phyloP scores from a whole-genome alignment of 2,888 invertebrate genomes.

The Dione juno region DNA sequence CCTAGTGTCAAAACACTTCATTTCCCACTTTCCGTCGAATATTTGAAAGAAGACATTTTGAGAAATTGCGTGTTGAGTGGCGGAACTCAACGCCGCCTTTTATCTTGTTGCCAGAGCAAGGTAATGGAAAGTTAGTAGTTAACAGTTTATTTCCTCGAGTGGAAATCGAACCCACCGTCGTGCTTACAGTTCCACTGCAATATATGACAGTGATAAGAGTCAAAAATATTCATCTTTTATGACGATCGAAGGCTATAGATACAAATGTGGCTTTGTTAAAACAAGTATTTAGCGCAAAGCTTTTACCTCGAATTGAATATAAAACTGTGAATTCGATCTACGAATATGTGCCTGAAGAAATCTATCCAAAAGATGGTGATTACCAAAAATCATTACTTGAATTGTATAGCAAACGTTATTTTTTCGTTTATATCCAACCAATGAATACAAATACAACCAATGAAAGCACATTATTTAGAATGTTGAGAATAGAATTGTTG shows the following conservation, averaged over 20 bases:
- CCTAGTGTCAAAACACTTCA: neutral
- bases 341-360: slow-evolving; percentile 50
- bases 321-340: slow-evolving; percentile 52
- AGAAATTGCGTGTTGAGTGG: no score
- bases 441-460: no score
- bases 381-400: slow-evolving; percentile 37
- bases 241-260: slow-evolving; percentile 57
- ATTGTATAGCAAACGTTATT: slow-evolving; percentile 41
- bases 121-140: neutral
- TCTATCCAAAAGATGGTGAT: slow-evolving; percentile 57
- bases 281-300: slow-evolving; percentile 57
- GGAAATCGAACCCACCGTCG: no score
- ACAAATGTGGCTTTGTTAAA: slow-evolving; percentile 54
- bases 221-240: slow-evolving; percentile 58
- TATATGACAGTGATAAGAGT: slow-evolving; percentile 56
- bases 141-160: neutral
- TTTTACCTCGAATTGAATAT: slow-evolving; percentile 56
- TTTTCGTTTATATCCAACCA: neutral
- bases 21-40: neutral
- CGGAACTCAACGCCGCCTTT: no score
- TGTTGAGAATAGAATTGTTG: no score
- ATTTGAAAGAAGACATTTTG: no score
- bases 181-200: no score
- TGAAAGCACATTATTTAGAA: no score
- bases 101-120: neutral